Evolutionary conservation across 2,113 vertebrate genomes (phyloP), one percentile per base, ranked within the genome.

Genomic region (Lucifuga dentata): DNA sequence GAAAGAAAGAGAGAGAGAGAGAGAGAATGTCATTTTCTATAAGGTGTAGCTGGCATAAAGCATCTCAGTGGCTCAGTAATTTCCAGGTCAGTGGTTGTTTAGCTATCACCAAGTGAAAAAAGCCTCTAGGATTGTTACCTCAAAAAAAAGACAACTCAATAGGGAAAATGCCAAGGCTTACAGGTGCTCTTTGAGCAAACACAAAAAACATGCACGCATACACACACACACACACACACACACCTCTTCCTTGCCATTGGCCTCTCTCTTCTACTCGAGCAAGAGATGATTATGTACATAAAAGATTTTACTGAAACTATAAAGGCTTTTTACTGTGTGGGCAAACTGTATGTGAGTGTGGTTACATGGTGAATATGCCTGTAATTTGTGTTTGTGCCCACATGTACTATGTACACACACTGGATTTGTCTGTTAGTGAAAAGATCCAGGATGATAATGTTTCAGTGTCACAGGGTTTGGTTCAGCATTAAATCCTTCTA

Each of bases 41-140:
- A 75, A 81, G 68, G 59, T 38, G 26, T 39, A 75, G 68, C 38
- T 0, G 51, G 41, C 66, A 51, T 57, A 80, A 80, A 74, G 59
- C 76, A 68, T 69, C 57, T 80, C 56, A 65, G 72, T 53, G 41
- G 56, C 74, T 24, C 6, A 41, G 68, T 51, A 19, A 77, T 85
- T 85, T 90, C 74, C 75, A 87, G 81, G 81, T 88, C 85, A 86
- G 45, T 72, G 75, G 60, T 46, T 75, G 61, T 74, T 86, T 49
- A 62, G 68, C 65, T 15, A 81, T 78, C 76, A 85, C 68, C 59
- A 80, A 45, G 53, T 73, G 67, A 71, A 80, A 29, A 72, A 63
- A 64, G 64, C 70, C 74, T 76, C 12, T 74, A 55, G 66, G 70
- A 68, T 60, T 5, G 17, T 62, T 69, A 65, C 36, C 48, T 60